phyloP scores from a whole-genome alignment of 1,140 invertebrate species.

The Psix sp. region DNA sequence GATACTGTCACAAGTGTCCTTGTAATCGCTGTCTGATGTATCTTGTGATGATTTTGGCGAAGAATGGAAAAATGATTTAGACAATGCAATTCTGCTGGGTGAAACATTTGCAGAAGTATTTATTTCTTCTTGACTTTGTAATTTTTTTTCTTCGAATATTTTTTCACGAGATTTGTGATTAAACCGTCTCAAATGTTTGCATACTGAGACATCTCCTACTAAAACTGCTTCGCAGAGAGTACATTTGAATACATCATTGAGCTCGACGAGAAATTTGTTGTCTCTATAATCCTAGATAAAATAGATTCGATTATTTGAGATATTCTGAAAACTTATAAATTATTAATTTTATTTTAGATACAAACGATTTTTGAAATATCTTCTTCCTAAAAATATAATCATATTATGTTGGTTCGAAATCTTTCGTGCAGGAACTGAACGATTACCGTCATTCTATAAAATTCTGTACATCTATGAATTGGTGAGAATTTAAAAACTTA shows the following conservation, averaged over 20 bases:
- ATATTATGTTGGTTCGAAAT: too few species aligned
- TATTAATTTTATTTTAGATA: too few species aligned
- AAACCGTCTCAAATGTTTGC: constrained; percentile 23
- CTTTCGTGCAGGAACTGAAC: too few species aligned
- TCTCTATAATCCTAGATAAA: background rate
- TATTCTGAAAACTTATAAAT: too few species aligned
- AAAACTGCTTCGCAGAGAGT: constrained; percentile 33
- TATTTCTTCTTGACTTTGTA: background rate
- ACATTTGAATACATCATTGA: constrained; percentile 34
- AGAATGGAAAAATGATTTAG: constrained; percentile 10
- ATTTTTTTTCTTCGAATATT: constrained; percentile 6
- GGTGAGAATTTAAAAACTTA: too few species aligned
- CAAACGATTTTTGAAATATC: too few species aligned
- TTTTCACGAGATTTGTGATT: constrained; percentile 39
- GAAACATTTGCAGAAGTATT: constrained; percentile 1
- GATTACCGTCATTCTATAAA: too few species aligned
- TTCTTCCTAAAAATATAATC: too few species aligned
- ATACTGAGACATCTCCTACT: constrained; percentile 26
- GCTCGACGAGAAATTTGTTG: constrained; percentile 26
- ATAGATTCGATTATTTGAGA: background rate
- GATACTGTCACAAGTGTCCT: constrained; percentile 1
- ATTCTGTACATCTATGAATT: too few species aligned
- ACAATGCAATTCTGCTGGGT: background rate
- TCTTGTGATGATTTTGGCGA: constrained; percentile 5
- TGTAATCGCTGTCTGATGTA: background rate